Percentiles rank a stretch among this genome's conserved stretches.
These are phyloP conservation scores for Drosophila colorata DNA, from an alignment of 2,888 invertebrate species.

Conservation along the genomic window DNA sequence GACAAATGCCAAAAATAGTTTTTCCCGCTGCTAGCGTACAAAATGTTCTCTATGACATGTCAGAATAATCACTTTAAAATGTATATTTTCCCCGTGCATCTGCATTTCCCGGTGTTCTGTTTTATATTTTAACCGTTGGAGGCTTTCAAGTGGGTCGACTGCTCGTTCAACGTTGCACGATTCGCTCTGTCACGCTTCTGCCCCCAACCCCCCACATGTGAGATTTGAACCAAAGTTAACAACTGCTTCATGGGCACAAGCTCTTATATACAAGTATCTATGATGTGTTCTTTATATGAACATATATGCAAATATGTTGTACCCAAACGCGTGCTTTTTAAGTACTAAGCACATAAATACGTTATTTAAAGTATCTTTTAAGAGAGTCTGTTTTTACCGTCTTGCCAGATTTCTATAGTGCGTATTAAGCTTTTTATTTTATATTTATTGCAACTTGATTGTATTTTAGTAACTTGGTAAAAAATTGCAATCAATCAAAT, in stretches of 20 bases:
- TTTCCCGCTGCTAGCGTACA: conserved; percentile 14
- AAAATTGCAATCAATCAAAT: conserved; percentile 59
- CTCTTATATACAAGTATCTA: not conserved
- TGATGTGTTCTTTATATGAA: not conserved
- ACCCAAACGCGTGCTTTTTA: not conserved
- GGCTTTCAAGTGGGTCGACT: conserved; percentile 39
- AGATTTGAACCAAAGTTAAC: not conserved
- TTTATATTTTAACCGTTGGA: conserved; percentile 22
- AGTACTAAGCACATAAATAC: not conserved
- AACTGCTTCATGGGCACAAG: not conserved
- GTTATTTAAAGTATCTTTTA: conserved; percentile 3
- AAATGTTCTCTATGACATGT: conserved; percentile 41
- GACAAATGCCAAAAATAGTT: conserved; percentile 49
- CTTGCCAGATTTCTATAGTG: conserved; percentile 8
- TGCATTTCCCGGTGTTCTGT: conserved; percentile 21
- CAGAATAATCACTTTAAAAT: conserved; percentile 49
- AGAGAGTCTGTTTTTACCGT: not conserved
- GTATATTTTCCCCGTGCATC: conserved; percentile 24
- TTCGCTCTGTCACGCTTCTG: conserved; percentile 20
- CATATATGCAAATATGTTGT: not conserved
- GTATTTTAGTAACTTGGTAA: not conserved
- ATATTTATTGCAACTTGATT: conserved; percentile 33
- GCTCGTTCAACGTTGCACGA: conserved; percentile 1
- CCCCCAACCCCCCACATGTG: too few species aligned
- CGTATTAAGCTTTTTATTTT: conserved; percentile 1